Conservation (phyloP, 53 echinoderm and acorn worm genomes). For the Luidia sarsii region DNA sequence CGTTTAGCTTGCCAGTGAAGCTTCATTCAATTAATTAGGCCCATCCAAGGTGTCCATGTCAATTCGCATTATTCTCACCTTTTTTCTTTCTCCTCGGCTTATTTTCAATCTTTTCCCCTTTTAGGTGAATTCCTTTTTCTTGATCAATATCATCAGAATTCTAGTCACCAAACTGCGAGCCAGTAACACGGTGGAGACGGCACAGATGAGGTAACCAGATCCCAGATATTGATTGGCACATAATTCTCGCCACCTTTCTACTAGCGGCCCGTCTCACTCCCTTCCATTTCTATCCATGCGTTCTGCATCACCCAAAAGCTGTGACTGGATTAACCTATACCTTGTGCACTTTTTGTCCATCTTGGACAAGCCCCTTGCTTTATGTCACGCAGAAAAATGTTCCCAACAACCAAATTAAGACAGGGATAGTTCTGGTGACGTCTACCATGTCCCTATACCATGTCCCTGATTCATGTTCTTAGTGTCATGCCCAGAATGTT, state of each 20-base stretch:
- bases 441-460: too few species aligned
- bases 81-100: background rate
- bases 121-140: slow-evolving; percentile 83
- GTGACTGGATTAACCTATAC: too few species aligned
- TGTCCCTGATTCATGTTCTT: too few species aligned
- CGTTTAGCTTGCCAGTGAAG: slow-evolving; percentile 1
- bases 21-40: slow-evolving; percentile 29
- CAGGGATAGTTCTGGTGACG: too few species aligned
- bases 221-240: slow-evolving; percentile 13
- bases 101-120: background rate
- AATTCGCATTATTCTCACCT: background rate
- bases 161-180: slow-evolving; percentile 94
- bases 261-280: background rate
- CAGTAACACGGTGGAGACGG: slow-evolving; percentile 87
- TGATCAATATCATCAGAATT: slow-evolving; percentile 91
- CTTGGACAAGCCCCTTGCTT: too few species aligned
- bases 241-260: slow-evolving; percentile 6
- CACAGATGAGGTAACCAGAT: slow-evolving; percentile 85
- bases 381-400: too few species aligned
- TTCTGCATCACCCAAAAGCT: too few species aligned
- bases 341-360: too few species aligned
- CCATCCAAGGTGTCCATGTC: slow-evolving; percentile 36
- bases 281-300: background rate
- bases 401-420: too few species aligned
- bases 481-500: too few species aligned